Conservation (phyloP, 2,888 invertebrate genomes). For the Andrena bicolor region DNA sequence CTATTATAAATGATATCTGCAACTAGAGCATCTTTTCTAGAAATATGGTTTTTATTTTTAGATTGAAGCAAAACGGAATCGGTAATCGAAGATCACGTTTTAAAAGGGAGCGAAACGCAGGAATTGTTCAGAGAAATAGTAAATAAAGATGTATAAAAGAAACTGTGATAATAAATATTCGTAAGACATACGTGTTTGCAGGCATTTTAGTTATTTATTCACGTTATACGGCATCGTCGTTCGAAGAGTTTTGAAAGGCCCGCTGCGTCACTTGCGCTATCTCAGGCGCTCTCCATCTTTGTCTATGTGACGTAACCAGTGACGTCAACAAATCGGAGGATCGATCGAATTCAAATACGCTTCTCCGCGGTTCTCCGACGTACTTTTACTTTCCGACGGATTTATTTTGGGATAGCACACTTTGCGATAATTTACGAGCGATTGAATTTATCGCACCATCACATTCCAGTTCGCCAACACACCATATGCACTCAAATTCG, state of each 20-base stretch:
- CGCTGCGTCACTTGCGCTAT: conserved; percentile 35
- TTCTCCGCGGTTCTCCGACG: conserved; percentile 19
- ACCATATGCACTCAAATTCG: too few species aligned
- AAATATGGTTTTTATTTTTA: not conserved
- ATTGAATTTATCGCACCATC: too few species aligned
- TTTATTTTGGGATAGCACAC: not conserved
- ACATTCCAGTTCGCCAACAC: too few species aligned
- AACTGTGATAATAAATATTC: not conserved
- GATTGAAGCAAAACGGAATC: not conserved
- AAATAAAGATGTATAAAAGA: not conserved
- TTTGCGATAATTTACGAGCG: not conserved
- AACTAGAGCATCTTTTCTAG: not conserved
- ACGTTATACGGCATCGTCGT: conserved; percentile 6
- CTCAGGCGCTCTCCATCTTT: conserved; percentile 50
- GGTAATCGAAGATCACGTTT: not conserved
- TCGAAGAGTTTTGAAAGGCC: conserved; percentile 23
- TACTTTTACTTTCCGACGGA: conserved; percentile 15
- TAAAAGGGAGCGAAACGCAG: not conserved
- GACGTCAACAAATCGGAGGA: conserved; percentile 71
- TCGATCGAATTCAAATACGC: conserved; percentile 68
- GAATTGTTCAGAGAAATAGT: not conserved
- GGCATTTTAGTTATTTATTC: not conserved
- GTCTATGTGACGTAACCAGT: conserved; percentile 73
- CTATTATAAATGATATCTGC: too few species aligned
- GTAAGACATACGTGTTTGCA: not conserved